Conservation (phyloP, 1,140 invertebrate species). For the Lordiphosa mommai region DNA sequence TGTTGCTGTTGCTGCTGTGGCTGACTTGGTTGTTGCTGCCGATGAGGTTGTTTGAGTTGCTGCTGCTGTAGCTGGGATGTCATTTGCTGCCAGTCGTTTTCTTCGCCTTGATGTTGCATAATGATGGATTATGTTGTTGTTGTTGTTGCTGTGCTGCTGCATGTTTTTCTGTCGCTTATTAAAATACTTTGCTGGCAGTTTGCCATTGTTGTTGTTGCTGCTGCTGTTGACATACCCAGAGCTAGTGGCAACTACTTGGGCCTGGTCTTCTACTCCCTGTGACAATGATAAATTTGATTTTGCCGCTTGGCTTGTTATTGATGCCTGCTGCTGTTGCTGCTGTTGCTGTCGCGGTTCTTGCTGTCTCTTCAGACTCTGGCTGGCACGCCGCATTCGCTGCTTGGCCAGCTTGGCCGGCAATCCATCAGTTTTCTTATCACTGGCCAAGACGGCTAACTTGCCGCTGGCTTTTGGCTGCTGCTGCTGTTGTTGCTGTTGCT, state of each 20-base stretch:
- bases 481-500: constrained; percentile 36
- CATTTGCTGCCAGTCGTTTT: constrained; percentile 57
- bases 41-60: constrained; percentile 9
- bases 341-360: constrained; percentile 22
- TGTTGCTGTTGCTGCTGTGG: constrained; percentile 15
- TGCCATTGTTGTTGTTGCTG: constrained; percentile 54
- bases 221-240: constrained; percentile 6
- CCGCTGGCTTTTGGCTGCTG: constrained; percentile 31
- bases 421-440: constrained; percentile 77
- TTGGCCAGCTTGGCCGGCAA: constrained; percentile 55
- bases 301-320: constrained; percentile 44
- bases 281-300: constrained; percentile 79
- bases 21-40: constrained; percentile 25
- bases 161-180: constrained; percentile 77
- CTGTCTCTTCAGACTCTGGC: constrained; percentile 9
- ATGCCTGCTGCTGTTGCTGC: constrained; percentile 41
- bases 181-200: constrained; percentile 72
- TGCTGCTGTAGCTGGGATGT: constrained; percentile 47
- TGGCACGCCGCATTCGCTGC: constrained; percentile 45
- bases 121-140: constrained; percentile 73
- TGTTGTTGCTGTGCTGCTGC: constrained; percentile 17
- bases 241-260: constrained; percentile 30
- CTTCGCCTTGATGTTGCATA: constrained; percentile 49
- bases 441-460: constrained; percentile 29
- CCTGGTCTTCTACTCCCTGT: constrained; percentile 50